Evolutionary conservation across 2,113 vertebrate genomes (phyloP).

Genomic region (Chamaetylas fuelleborni): DNA sequence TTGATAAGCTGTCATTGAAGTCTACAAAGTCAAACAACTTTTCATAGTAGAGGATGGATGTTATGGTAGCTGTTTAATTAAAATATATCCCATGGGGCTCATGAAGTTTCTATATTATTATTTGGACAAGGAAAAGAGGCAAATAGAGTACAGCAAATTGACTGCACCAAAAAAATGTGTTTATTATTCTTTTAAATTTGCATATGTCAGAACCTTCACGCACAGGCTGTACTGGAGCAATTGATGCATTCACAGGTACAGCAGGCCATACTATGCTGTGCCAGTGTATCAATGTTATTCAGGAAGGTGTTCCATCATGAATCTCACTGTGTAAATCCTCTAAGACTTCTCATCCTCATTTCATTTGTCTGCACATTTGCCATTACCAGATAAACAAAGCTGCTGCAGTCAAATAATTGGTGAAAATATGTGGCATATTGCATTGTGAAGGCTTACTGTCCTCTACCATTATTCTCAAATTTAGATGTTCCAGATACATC

Average conservation of each 20-base stretch:
- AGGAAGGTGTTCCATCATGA: background rate
- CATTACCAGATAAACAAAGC: background rate
- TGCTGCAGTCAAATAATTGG: background rate
- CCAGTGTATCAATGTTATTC: background rate
- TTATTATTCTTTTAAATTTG: background rate
- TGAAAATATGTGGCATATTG: background rate
- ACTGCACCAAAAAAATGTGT: rapidly evolving
- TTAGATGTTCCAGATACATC: background rate
- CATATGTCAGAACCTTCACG: background rate
- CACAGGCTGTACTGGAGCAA: background rate
- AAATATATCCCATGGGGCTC: background rate
- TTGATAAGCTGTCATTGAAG: background rate
- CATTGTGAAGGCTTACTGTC: background rate
- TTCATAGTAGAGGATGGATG: background rate
- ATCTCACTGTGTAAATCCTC: background rate
- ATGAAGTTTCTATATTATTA: background rate
- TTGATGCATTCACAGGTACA: background rate
- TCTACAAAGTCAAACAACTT: background rate
- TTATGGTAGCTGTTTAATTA: background rate
- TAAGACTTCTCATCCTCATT: background rate
- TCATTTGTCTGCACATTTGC: background rate
- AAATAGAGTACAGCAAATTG: background rate
- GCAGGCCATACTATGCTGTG: background rate
- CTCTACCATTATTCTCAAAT: background rate
- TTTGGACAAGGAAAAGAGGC: background rate